These are phyloP conservation scores for Mastomys coucha DNA, from an alignment of 2,113 vertebrate genomes.

Conservation along the genomic window DNA sequence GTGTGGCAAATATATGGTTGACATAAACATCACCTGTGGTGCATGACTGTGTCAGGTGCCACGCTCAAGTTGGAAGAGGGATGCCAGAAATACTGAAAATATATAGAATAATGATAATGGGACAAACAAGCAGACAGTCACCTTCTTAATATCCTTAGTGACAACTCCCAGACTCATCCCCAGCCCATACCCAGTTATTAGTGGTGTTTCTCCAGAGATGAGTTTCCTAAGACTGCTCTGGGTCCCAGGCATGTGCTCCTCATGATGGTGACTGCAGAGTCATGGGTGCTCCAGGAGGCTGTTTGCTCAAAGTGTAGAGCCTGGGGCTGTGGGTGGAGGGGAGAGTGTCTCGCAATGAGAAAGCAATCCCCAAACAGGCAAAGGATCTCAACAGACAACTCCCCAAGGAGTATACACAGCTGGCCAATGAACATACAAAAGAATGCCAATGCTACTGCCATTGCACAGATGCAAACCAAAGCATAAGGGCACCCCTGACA, in stretches of 20 bases:
- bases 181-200: conserved; percentile 66
- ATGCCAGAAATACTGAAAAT: conserved; percentile 50
- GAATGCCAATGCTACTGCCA: not conserved
- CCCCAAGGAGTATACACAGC: not conserved
- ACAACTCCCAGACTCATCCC: conserved; percentile 71
- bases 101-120: conserved; percentile 27
- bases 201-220: conserved; percentile 60
- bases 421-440: not conserved
- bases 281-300: conserved; percentile 46
- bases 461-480: not conserved
- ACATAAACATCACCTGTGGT: not conserved
- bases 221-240: conserved; percentile 49
- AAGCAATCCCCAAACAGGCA: conserved; percentile 47
- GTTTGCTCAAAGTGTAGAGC: conserved; percentile 18
- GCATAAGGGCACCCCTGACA: not conserved
- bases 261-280: conserved; percentile 47
- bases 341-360: conserved; percentile 4
- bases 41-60: not conserved
- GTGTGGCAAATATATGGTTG: not conserved
- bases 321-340: conserved; percentile 59
- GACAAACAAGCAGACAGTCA: conserved; percentile 67
- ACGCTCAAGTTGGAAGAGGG: conserved; percentile 35
- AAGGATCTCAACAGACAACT: not conserved
- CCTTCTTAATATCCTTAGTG: conserved; percentile 64
- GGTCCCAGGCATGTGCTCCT: not conserved